Base-by-base conservation (phyloP, 2,888 invertebrate species). In the Andricus curvator region DNA sequence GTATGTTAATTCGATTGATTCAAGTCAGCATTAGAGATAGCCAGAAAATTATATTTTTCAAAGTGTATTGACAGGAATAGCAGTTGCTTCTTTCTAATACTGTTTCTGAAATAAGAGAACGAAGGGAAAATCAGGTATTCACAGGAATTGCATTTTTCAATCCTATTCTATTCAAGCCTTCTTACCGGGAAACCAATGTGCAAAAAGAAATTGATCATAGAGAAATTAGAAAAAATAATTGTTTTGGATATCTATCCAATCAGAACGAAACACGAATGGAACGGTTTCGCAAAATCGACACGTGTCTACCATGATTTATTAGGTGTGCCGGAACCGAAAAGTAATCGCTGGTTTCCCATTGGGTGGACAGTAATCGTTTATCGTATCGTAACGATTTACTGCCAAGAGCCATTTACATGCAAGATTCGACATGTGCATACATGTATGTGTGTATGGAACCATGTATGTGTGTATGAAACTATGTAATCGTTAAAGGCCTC, bases 351-450 rank as follows among this genome's bases (percentile, higher is more conserved):
- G 67, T 78, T 80, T 82, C 80, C 76, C 20, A 65, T 76, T 67
- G 66, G 78, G 62, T 74, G 78, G 78, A 82, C 67, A 82, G 66
- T 78, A 66, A 80, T 56, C 76, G 70, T 80, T 78, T 81, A 81
- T 79, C 79, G 79, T 70, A 48, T 68, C 68, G 48, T 77, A 68
- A 65, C 25, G 79, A 81, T 81, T 81, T 81, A 81, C 79, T 25
- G 77, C 64, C 48, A 17, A 67, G 33, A 11, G 51, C 48, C 51
- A 37, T 78, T 37, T 56, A 44, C 22, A 68, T 78, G 60, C 41
- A 37, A 29, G 17, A 17, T 74, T 56, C 37, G 48, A 76, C 74
- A 76, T 76, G 56, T 17, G n/a, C 9, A n/a, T 56, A 20, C 8
- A n/a, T 51, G 51, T 51, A 5, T 51, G 6, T 1, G 6, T 51